These are phyloP conservation scores for Nematolebias whitei DNA, from an alignment of 2,113 vertebrate species.

Conservation along the genomic window DNA sequence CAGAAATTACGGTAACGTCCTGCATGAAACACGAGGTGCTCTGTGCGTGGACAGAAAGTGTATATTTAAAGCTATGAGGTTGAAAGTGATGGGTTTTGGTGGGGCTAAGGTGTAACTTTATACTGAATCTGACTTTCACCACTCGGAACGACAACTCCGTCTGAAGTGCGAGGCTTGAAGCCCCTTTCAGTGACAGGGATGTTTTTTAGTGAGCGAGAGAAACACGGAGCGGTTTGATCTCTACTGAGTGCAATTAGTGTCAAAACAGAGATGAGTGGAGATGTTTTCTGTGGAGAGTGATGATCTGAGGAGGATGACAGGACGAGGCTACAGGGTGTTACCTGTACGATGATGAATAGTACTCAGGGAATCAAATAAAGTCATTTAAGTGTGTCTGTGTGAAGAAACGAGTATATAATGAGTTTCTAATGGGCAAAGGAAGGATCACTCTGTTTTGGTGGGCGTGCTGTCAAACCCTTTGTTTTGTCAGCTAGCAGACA, in stretches of 20 bases:
- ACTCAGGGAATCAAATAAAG: slow-evolving; percentile 9
- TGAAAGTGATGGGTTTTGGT: neutral
- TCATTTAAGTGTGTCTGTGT: slow-evolving; percentile 18
- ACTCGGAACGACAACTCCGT: slow-evolving; percentile 24
- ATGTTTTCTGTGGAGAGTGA: slow-evolving; percentile 21
- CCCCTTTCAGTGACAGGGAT: slow-evolving; percentile 46
- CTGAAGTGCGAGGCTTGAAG: slow-evolving; percentile 44
- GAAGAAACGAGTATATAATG: neutral
- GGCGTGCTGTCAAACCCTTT: neutral
- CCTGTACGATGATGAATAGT: slow-evolving; percentile 19
- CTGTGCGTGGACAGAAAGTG: too few relatives aligned
- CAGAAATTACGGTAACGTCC: too few relatives aligned
- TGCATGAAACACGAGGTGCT: too few relatives aligned
- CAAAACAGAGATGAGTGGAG: slow-evolving; percentile 46
- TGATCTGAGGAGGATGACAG: slow-evolving; percentile 34
- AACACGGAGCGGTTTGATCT: slow-evolving; percentile 54
- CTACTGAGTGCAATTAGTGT: slow-evolving; percentile 67
- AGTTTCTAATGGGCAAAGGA: slow-evolving; percentile 2
- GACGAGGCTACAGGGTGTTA: slow-evolving; percentile 4
- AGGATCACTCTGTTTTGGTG: neutral
- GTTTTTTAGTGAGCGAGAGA: slow-evolving; percentile 31
- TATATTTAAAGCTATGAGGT: slow-evolving; percentile 17
- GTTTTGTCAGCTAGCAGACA: neutral
- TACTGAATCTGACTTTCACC: slow-evolving; percentile 65
- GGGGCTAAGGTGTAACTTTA: slow-evolving; percentile 4